These are phyloP conservation scores for Muscicapa comitata DNA, from an alignment of 2,797 vertebrate genomes.

Conservation along the genomic window DNA sequence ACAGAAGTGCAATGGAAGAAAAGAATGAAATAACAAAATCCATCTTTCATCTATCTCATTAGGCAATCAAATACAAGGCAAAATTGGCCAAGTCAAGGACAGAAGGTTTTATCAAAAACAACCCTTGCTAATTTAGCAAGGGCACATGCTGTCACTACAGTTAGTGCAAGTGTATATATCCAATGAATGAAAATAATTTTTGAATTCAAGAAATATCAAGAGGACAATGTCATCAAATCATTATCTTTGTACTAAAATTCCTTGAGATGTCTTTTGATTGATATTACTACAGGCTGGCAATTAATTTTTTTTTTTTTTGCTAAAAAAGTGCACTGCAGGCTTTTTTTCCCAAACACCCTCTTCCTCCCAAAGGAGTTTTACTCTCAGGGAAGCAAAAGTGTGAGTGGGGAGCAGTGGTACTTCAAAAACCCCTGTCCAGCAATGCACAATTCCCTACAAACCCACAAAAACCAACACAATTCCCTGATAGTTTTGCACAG, in stretches of 20 bases:
- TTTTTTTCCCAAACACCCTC: neutral
- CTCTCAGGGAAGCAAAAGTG: neutral
- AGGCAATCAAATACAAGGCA: neutral
- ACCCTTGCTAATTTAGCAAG: neutral
- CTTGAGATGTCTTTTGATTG: neutral
- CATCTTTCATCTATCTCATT: neutral
- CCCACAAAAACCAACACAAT: neutral
- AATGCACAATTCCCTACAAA: neutral
- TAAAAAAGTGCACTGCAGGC: neutral
- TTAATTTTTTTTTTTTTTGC: neutral
- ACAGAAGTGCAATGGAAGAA: neutral
- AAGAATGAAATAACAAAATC: neutral
- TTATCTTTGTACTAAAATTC: neutral
- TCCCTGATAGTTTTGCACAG: neutral
- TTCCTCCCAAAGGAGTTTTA: neutral
- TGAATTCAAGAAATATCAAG: neutral
- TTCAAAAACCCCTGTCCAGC: neutral
- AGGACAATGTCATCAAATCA: neutral
- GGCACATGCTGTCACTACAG: neutral
- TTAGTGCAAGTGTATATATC: neutral
- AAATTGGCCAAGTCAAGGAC: neutral
- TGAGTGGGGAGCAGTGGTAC: rapidly evolving
- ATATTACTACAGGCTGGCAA: neutral
- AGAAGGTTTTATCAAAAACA: neutral
- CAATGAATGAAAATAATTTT: neutral